Conservation (phyloP, 2,797 vertebrate genomes). For the Remorina albescens region DNA sequence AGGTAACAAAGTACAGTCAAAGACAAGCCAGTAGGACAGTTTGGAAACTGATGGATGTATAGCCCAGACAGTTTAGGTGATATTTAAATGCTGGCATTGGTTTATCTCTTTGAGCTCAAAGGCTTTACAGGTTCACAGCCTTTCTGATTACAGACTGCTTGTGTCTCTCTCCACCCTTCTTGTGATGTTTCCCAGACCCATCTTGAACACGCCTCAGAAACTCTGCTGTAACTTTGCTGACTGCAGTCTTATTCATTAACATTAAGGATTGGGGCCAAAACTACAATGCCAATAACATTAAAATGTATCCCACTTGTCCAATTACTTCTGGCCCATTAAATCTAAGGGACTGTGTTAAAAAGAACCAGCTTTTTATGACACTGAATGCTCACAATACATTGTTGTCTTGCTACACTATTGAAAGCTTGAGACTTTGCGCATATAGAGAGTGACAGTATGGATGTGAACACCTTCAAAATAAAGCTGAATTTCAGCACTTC, state of each 20-base stretch:
- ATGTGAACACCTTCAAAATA: background rate
- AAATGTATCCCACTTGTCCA: no score
- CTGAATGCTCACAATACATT: background rate
- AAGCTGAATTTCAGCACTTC: constrained; percentile 1
- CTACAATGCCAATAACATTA: no score
- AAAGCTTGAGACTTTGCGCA: background rate
- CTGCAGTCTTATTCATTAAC: background rate
- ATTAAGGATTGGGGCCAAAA: background rate
- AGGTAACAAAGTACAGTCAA: background rate
- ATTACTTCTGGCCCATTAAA: background rate
- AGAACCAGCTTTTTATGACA: background rate
- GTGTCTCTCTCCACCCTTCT: background rate
- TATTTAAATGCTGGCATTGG: background rate
- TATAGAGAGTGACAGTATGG: background rate
- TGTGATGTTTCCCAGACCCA: background rate
- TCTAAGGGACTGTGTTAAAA: background rate
- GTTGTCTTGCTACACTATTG: background rate
- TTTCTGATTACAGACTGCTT: background rate
- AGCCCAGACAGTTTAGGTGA: background rate
- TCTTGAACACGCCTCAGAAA: background rate
- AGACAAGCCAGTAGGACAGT: background rate
- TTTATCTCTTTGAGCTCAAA: constrained; percentile 8
- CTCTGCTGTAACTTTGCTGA: no score
- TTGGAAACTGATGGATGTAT: background rate
- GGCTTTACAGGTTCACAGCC: background rate